Evolutionary conservation across 2,888 invertebrate species (phyloP), one percentile per base, ranked within the genome.

Genomic region (Lysandra coridon): DNA sequence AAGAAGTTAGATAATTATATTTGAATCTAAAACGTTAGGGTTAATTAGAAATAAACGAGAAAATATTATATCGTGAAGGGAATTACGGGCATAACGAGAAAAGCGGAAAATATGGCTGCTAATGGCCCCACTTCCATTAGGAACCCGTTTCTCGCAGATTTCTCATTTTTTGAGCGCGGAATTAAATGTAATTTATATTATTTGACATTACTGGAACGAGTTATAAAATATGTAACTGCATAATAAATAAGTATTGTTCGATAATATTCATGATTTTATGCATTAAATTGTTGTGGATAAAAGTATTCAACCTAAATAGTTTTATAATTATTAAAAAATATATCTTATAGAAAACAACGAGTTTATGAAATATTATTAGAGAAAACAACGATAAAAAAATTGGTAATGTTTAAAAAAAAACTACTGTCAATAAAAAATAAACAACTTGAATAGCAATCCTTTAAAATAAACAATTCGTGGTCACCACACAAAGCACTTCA

Each of bases 81-180:
- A 62, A 23, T 60, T 60, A 60, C 62, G 62, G 62, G 2, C 23
- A 62, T 62, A 62, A 62, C 62, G 23, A 62, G 64, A 64, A 64
- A 64, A 64, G 64, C 64, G 30, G 30, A 30, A 64, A 64, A 64
- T 64, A 64, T 64, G 64, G 64, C 64, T 64, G 64, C 64, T 64
- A 64, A 64, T 64, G 64, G 64, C 30, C 12, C 30, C 30, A 10
- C 64, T 64, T 30, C 64, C 64, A 30, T 30, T 30, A 64, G 30
- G 30, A 62, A 10, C 30, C 30, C 64, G 23, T 64, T 64, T 64
- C 30, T 30, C 10, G 10, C 64, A 64, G 64, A 23, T 64, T 64
- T 30, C 2, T 30, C 64, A 30, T 64, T 64, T 64, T 57, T 64
- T 64, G 23, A 30, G 64, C 30, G 30, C 30, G 3, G 14, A 14